Evolutionary conservation across 30 jellyfish, hydroid and myxozoan species (phyloP), one percentile per base, ranked within the genome.

Genomic region (Turritopsis dohrnii): DNA sequence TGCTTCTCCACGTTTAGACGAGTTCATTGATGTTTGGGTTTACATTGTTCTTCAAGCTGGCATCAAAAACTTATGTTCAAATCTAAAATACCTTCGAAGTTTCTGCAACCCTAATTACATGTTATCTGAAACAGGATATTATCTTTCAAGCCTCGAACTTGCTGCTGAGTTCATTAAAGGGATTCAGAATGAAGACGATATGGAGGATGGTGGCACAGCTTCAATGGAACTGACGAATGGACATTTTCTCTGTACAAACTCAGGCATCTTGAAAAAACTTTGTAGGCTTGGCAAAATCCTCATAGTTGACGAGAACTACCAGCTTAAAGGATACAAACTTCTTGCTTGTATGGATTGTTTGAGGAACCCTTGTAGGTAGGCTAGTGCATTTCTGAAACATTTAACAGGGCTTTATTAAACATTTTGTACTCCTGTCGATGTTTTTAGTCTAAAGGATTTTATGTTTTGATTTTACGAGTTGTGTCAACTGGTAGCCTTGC

Each of bases 11-110:
- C 13, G 5, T 80, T 41, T 76, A 89, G 97, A 90, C 52, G 94
- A 90, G 71, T 90, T 90, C 84, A 85, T 86, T 87, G 97, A 90
- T 71, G 73, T 90, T 9, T 90, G 95, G 97, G 97, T 90, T 60
- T 90, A 81, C 53, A 87, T 90, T 20, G 29, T 86, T 31, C 66
- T 85, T 66, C 89, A 86, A 79, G 95, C 97, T 22, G 81, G 90
- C 28, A 54, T 90, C 17, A 85, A 89, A 21, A 21, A 84, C 21
- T 72, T 85, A 79, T 79, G 80, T 82, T 66, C 92, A 22, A 79
- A 83, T 17, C 83, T 86, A 8, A 52, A 90, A 29, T 66, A 81
- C 54, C 89, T 90, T n/a, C 77, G 95, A 29, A 80, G 72, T 54
- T 90, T 85, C 89, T 81, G 95, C 69, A 90, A 90, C 52, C 97